Conservation (phyloP, 2,888 invertebrate genomes). For the Drosophila koepferae region DNA sequence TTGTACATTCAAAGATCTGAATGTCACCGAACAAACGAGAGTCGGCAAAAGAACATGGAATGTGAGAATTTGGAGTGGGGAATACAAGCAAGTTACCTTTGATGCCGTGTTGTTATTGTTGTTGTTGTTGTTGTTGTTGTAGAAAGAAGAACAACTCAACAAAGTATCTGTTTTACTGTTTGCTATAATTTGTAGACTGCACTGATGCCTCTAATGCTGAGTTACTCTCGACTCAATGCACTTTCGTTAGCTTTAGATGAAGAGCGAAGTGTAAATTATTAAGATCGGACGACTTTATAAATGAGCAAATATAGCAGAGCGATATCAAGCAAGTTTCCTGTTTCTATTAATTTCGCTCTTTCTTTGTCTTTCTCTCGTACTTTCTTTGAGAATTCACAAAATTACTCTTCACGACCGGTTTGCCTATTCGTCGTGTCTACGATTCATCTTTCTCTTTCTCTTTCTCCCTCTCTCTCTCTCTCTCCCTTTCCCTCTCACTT, state of each 20-base stretch:
- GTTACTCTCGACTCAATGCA: background rate
- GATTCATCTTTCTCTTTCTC: background rate
- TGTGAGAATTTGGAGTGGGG: constrained; percentile 43
- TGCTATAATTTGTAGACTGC: too few relatives aligned
- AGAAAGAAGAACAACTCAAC: too few relatives aligned
- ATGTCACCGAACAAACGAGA: background rate
- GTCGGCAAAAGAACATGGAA: constrained; percentile 15
- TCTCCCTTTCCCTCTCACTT: constrained; percentile 20
- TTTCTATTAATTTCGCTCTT: constrained; percentile 3
- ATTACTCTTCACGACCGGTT: constrained; percentile 36
- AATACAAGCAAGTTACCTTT: constrained; percentile 14
- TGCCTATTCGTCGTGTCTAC: background rate
- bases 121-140: too few relatives aligned
- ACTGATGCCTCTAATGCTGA: background rate
- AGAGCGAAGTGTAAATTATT: background rate
- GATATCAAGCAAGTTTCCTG: background rate
- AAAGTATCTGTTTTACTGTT: too few relatives aligned
- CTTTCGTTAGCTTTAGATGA: too few relatives aligned
- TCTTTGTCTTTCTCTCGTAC: constrained; percentile 4
- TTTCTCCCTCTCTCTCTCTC: constrained; percentile 14
- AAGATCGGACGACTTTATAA: constrained; percentile 9
- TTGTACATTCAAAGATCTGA: background rate
- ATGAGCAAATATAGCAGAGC: constrained; percentile 10
- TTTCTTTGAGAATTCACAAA: constrained; percentile 33
- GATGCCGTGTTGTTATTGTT: too few relatives aligned